These are phyloP conservation scores for Panopea generosa DNA, from an alignment of 2,888 invertebrate genomes.

Conservation along the genomic window DNA sequence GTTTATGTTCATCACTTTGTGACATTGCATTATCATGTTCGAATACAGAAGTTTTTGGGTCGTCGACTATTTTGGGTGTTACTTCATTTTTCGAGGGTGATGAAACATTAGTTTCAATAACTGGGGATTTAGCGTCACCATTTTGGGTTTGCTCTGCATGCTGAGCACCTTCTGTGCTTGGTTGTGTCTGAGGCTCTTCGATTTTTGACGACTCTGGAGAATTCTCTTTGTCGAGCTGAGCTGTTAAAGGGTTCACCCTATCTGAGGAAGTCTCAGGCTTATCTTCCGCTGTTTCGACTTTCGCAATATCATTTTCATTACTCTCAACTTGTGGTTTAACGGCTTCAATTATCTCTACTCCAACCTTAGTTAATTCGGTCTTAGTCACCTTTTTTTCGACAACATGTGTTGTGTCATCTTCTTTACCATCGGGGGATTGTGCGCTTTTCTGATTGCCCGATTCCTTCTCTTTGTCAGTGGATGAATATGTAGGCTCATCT, in stretches of 20 bases:
- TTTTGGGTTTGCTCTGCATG: slow-evolving; percentile 33
- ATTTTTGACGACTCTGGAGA: slow-evolving; percentile 10
- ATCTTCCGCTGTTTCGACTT: background rate
- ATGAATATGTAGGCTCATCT: background rate
- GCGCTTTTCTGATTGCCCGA: background rate
- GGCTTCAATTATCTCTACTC: too few relatives aligned
- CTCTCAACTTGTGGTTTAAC: background rate
- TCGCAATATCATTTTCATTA: background rate
- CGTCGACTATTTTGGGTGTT: too few relatives aligned
- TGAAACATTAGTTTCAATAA: background rate
- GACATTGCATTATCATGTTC: too few relatives aligned
- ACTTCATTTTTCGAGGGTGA: too few relatives aligned
- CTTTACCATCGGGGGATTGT: slow-evolving; percentile 6
- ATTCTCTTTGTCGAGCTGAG: slow-evolving; percentile 2
- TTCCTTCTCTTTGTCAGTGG: background rate
- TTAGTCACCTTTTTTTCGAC: slow-evolving; percentile 2
- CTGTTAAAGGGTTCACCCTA: background rate
- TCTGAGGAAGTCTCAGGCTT: too few relatives aligned
- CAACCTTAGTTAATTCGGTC: too few relatives aligned
- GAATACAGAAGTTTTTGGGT: too few relatives aligned
- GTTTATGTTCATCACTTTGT: too few relatives aligned
- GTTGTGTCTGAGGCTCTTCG: slow-evolving; percentile 15
- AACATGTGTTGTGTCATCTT: slow-evolving; percentile 27
- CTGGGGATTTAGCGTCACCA: slow-evolving; percentile 9
- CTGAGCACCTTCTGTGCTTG: slow-evolving; percentile 45